Conservation (phyloP, 2,113 vertebrate species). For the Oncorhynchus mykiss region DNA sequence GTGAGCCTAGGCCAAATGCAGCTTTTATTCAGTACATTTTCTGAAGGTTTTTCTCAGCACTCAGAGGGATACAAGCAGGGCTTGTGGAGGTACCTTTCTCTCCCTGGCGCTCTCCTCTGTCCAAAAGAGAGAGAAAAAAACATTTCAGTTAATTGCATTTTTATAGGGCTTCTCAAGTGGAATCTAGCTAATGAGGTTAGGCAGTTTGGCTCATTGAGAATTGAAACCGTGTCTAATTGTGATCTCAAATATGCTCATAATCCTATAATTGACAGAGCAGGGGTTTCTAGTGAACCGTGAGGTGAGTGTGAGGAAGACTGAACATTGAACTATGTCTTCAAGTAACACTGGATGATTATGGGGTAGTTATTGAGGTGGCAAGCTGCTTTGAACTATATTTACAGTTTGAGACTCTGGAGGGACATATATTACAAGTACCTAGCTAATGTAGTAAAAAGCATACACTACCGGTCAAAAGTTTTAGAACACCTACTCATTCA, state of each 20-base stretch:
- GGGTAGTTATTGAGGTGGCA: not conserved
- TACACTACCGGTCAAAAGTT: too few species aligned
- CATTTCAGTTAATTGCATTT: constrained; percentile 5
- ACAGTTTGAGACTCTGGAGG: too few species aligned
- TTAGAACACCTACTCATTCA: too few species aligned
- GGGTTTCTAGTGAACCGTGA: constrained; percentile 60
- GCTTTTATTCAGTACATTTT: not conserved
- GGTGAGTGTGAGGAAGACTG: constrained; percentile 32
- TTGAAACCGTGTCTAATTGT: constrained; percentile 65
- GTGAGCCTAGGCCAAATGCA: not conserved
- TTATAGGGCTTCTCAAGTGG: constrained; percentile 64
- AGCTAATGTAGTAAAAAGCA: too few species aligned
- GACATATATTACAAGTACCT: too few species aligned
- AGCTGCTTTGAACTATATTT: too few species aligned
- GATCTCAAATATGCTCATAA: constrained; percentile 72
- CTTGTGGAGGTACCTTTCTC: constrained; percentile 29
- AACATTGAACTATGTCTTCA: constrained; percentile 23
- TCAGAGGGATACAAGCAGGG: constrained; percentile 18
- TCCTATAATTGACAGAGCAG: constrained; percentile 65
- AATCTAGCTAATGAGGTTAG: constrained; percentile 70
- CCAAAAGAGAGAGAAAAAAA: constrained; percentile 46
- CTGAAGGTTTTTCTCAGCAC: not conserved
- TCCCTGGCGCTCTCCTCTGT: constrained; percentile 37
- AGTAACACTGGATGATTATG: not conserved
- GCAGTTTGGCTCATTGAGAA: constrained; percentile 61